Evolutionary conservation across 2,113 vertebrate genomes (phyloP).

Genomic region (Motacilla tschutschensis): DNA sequence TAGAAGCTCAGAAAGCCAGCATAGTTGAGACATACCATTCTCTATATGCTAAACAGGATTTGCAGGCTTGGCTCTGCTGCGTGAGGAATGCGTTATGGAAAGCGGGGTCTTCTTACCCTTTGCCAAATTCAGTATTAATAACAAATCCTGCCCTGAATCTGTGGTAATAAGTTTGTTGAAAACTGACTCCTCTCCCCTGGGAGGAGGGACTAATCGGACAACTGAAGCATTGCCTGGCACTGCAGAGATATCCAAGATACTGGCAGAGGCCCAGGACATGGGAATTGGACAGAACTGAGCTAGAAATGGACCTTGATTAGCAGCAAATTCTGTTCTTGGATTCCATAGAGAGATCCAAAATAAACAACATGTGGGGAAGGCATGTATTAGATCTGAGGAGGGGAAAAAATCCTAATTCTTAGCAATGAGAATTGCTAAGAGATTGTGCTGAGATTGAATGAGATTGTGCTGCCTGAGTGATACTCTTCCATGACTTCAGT

Average conservation of each 20-base stretch:
- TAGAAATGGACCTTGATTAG: slow-evolving; percentile 12
- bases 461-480: background rate
- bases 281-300: slow-evolving; percentile 9
- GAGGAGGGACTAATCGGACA: slow-evolving; percentile 8
- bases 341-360: slow-evolving; percentile 1
- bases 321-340: slow-evolving; percentile 11
- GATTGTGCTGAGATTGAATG: too few species aligned
- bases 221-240: slow-evolving; percentile 14
- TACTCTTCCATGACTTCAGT: background rate
- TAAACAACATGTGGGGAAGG: slow-evolving; percentile 9
- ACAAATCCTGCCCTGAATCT: slow-evolving; percentile 23
- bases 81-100: background rate
- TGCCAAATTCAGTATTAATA: slow-evolving; percentile 34
- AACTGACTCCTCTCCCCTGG: background rate
- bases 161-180: slow-evolving; percentile 4
- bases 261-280: background rate
- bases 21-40: background rate
- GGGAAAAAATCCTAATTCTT: background rate
- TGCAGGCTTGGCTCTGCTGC: background rate
- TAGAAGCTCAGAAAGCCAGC: slow-evolving; percentile 17
- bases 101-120: slow-evolving; percentile 15
- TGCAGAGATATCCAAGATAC: background rate
- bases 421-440: background rate
- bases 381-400: background rate
- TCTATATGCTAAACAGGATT: slow-evolving; percentile 9